Percentiles rank a stretch among this genome's conserved stretches.
These are phyloP conservation scores for Escarpia spicata DNA, from an alignment of 2,888 invertebrate genomes.

Conservation along the genomic window DNA sequence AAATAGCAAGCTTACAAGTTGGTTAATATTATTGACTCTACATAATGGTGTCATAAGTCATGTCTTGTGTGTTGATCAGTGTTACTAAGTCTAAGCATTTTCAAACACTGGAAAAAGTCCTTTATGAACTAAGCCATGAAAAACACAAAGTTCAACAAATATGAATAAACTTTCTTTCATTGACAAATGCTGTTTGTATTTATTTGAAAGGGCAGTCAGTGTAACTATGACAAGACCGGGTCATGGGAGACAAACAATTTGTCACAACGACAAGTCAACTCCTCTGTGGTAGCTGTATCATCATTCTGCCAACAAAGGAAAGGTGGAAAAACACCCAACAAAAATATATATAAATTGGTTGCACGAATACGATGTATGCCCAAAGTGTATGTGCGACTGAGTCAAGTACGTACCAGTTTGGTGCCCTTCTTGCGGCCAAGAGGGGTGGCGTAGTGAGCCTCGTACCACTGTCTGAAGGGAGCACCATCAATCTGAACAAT, in stretches of 20 bases:
- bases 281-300: background rate
- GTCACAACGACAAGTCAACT: background rate
- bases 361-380: background rate
- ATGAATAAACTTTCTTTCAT: background rate
- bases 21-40: background rate
- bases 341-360: background rate
- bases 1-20: too few species aligned
- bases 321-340: background rate
- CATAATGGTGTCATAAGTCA: background rate
- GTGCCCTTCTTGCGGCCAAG: slow-evolving; percentile 94
- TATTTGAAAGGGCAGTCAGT: slow-evolving; percentile 47
- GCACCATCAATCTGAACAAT: slow-evolving; percentile 97
- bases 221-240: slow-evolving; percentile 57
- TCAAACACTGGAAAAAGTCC: background rate
- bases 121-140: background rate
- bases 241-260: background rate
- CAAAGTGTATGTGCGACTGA: slow-evolving; percentile 57
- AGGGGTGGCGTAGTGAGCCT: slow-evolving; percentile 93
- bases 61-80: background rate
- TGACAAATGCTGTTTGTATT: background rate
- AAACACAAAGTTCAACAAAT: background rate
- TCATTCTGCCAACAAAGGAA: background rate
- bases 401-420: slow-evolving; percentile 77
- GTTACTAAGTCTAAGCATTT: background rate
- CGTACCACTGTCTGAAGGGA: slow-evolving; percentile 99